Evolutionary conservation across 37 sponge, comb jelly and placozoan species (phyloP), one percentile per base, ranked within the genome.

Genomic region (Hexactinellida sp.): DNA sequence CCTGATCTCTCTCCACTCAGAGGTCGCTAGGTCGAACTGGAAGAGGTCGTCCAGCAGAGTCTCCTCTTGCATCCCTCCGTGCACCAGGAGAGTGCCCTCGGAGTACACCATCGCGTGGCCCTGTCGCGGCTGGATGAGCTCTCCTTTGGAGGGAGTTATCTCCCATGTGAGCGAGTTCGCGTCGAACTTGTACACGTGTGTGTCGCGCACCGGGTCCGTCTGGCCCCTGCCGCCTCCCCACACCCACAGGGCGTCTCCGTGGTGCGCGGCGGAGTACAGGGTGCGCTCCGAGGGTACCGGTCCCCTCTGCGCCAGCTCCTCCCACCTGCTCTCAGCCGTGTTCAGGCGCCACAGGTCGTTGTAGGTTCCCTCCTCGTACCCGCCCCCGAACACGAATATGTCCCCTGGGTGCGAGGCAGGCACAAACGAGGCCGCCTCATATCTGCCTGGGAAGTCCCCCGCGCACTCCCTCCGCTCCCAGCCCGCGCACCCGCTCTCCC

Each of bases 51-150:
- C 47, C 47, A 41, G 13, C 10, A 41, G 47, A 13, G 47, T 16
- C 47, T 41, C 47, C 47, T 41, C 47, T 41, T 5, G 10, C 47
- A 41, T 41, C 10, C 47, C 47, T 13, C 47, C 47, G 47, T 41
- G 34, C 3, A 63, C 76, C 76, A 63, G 13, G 19, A 63, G 76
- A 23, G 25, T 63, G 13, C 76, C 76, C 13, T 63, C 76, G 3
- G 76, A 63, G 76, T 63, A 63, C 32, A 63, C 76, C 76, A 63
- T 63, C 32, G 30, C 76, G 34, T 63, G 76, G 34, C 76, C 76
- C 76, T 63, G 76, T 63, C 76, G 3, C 32, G 76, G 76, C 76
- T 63, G 76, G 3, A 63, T 25, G 1, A 63, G 76, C 76, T 63
- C 76, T 1, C 76, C 76, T 23, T 63, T 63, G 34, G 76, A 63